Evolutionary conservation across 2,797 vertebrate genomes (phyloP), one percentile per base, ranked within the genome.

Genomic region (Molossus molossus): DNA sequence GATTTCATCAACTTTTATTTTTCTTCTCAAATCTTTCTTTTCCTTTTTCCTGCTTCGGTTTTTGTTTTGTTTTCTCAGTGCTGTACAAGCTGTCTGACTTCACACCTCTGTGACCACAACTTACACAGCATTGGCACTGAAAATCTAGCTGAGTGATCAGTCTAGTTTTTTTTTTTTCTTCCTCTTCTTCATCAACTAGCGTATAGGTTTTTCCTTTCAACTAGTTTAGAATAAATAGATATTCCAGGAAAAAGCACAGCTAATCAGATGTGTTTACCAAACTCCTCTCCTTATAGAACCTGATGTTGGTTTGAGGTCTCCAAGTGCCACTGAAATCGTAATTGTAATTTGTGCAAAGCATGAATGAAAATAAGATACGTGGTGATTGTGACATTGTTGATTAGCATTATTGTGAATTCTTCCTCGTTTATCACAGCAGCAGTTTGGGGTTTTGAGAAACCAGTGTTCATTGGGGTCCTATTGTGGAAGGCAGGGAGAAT

Each of bases 191-290:
- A 70, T 97, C 92, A 97, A 86, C 58, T 62, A 48, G 50, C 50
- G 1, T 96, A 94, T 97, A 72, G 93, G 94, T 94, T 97, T 97
- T 97, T 82, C 17, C 92, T 97, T 90, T 82, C 25, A 57, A 90
- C 11, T 73, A 1, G 0, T 86, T 97, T 72, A 94, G 76, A 75
- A 23, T 90, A 45, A 60, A 75, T 98, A 91, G 4, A 37, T 97
- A 96, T 95, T 96, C 29, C 60, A 86, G 58, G 37, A 96, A 65
- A 94, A 33, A 88, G 15, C 0, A 40, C 21, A 91, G 14, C 70
- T 92, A n/a, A 15, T 62, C 23, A 55, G 75, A 91, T 62, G 9
- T 33, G 27, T 8, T 27, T 12, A 25, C 93, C 72, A 27, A 55
- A 58, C 21, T 76, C 33, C 1, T 55, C 20, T 92, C 48, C 0